Conservation (phyloP, 2,797 vertebrate genomes). For the Craterocephalus amniculus region DNA sequence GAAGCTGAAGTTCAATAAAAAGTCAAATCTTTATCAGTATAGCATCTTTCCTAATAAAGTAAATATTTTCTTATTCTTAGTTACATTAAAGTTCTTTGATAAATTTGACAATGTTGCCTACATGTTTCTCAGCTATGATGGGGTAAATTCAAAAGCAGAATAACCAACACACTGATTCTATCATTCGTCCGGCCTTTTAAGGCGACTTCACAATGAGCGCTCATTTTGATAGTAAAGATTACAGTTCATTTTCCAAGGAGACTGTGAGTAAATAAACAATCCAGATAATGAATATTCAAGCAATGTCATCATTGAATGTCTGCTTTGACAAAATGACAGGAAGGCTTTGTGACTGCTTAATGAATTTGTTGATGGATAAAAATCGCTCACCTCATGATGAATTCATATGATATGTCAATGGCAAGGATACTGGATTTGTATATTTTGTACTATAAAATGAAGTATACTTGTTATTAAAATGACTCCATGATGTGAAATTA, state of each 20-base stretch:
- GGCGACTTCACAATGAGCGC: conserved; percentile 29
- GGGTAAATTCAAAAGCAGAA: conserved; percentile 34
- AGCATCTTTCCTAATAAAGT: conserved; percentile 23
- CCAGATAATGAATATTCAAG: conserved; percentile 48
- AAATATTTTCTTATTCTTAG: conserved; percentile 8
- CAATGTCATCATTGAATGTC: conserved; percentile 18
- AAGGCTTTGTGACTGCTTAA: conserved; percentile 6
- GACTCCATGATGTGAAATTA: conserved; percentile 29
- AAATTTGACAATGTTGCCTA: conserved; percentile 14
- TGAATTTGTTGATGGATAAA: conserved; percentile 30
- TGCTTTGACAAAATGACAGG: conserved; percentile 16
- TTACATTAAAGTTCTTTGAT: conserved; percentile 37
- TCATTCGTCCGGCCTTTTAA: conserved; percentile 56
- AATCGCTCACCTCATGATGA: conserved; percentile 7
- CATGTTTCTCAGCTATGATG: conserved; percentile 21
- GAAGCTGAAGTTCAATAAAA: conserved; percentile 16
- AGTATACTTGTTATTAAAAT: background rate
- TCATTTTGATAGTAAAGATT: conserved; percentile 40
- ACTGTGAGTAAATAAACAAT: conserved; percentile 54
- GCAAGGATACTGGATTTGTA: conserved; percentile 31
- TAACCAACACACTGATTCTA: conserved; percentile 39
- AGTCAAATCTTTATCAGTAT: conserved; percentile 5
- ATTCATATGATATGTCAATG: conserved; percentile 4
- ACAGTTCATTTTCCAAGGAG: conserved; percentile 41
- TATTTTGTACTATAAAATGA: conserved; percentile 11